phyloP scores from a whole-genome alignment of 35 echinoderm and acorn worm species.

The Apostichopus japonicus region DNA sequence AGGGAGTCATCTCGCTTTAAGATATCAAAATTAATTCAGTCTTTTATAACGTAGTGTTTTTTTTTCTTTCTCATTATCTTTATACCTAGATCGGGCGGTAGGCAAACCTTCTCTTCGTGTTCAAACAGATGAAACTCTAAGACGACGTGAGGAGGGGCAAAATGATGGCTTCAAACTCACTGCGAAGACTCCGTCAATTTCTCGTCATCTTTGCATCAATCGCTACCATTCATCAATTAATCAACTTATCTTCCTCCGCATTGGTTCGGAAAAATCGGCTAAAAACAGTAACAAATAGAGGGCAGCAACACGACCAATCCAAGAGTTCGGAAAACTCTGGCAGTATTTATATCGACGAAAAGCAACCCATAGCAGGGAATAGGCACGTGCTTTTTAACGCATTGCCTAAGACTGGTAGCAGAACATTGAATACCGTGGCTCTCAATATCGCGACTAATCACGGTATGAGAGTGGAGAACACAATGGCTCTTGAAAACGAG shows the following conservation, averaged over 20 bases:
- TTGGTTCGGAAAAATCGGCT: not conserved
- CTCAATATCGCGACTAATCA: not conserved
- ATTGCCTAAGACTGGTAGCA: constrained; percentile 37
- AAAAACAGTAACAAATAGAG: not conserved
- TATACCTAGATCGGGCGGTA: too few relatives aligned
- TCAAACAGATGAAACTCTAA: too few relatives aligned
- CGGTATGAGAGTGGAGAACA: constrained; percentile 10
- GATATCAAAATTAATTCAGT: too few relatives aligned
- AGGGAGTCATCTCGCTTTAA: too few relatives aligned
- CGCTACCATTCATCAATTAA: not conserved
- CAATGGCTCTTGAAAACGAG: constrained; percentile 34
- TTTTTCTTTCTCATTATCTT: too few relatives aligned
- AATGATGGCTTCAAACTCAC: not conserved
- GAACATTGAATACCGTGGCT: constrained; percentile 34
- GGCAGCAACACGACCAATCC: not conserved
- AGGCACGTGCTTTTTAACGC: constrained; percentile 24
- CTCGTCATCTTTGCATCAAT: not conserved
- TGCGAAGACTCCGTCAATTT: not conserved
- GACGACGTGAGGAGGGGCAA: too few relatives aligned
- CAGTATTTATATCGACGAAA: not conserved
- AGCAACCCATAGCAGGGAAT: not conserved
- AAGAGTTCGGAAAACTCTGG: not conserved
- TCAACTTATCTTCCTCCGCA: not conserved
- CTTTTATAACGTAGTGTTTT: too few relatives aligned
- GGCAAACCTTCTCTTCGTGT: too few relatives aligned